Conservation (phyloP, 2,888 invertebrate species). For the Meteorus cinctellus region DNA sequence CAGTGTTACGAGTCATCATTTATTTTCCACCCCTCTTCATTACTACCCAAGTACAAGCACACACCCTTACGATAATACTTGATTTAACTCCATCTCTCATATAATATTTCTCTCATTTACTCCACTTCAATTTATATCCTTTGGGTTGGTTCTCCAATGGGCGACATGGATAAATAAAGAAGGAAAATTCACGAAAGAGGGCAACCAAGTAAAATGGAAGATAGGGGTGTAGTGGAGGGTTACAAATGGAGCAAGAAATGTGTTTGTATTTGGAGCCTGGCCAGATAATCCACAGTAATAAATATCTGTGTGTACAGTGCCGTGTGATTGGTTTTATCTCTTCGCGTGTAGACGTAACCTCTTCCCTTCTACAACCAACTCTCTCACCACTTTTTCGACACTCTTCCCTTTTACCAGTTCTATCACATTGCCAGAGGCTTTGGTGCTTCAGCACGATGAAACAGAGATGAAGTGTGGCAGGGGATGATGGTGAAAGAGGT, state of each 20-base stretch:
- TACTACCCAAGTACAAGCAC: too few relatives aligned
- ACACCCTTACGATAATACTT: constrained; percentile 9
- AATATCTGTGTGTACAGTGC: constrained; percentile 70
- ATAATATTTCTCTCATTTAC: constrained; percentile 26
- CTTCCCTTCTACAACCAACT: neutral
- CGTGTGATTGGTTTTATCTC: constrained; percentile 72
- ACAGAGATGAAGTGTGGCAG: neutral
- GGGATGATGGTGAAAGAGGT: neutral
- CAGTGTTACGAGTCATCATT: too few relatives aligned
- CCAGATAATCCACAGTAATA: constrained; percentile 72
- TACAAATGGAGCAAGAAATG: constrained; percentile 62
- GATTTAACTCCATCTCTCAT: constrained; percentile 27
- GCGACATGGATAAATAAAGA: constrained; percentile 18
- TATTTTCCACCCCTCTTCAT: too few relatives aligned
- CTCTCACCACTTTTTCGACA: constrained; percentile 7
- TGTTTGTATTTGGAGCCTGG: constrained; percentile 70
- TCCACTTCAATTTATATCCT: constrained; percentile 38
- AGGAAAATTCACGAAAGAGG: neutral
- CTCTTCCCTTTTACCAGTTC: neutral
- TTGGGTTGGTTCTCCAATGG: constrained; percentile 32
- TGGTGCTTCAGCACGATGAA: constrained; percentile 10
- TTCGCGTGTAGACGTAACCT: constrained; percentile 54
- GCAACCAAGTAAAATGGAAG: constrained; percentile 21
- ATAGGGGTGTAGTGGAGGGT: constrained; percentile 6
- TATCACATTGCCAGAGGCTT: constrained; percentile 13